These are phyloP conservation scores for Anas bernieri DNA, from an alignment of 2,797 vertebrate species.

Conservation along the genomic window DNA sequence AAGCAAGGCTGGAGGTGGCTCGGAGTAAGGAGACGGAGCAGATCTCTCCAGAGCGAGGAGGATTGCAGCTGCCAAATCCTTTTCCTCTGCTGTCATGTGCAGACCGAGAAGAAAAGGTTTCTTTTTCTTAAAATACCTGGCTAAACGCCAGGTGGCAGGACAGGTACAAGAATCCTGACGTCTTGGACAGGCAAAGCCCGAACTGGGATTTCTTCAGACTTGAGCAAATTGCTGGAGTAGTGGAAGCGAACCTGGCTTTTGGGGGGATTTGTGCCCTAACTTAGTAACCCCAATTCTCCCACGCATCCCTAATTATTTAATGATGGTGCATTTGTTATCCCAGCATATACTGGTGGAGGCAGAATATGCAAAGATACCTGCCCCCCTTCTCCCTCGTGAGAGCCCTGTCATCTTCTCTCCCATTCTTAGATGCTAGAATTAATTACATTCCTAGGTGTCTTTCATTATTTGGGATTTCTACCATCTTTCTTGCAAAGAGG, in stretches of 20 bases:
- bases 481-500: background rate
- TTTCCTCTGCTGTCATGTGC: fast-evolving
- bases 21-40: background rate
- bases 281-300: too few relatives aligned
- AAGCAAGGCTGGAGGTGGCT: background rate
- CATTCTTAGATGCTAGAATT: background rate
- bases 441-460: too few relatives aligned
- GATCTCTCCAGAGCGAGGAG: background rate
- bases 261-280: background rate
- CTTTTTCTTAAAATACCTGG: background rate
- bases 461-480: background rate
- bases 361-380: fast-evolving
- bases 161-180: background rate
- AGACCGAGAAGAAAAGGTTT: background rate
- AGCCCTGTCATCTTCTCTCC: background rate
- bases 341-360: background rate
- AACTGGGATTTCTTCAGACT: background rate
- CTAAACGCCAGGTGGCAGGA: background rate
- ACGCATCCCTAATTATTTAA: fast-evolving
- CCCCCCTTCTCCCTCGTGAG: background rate
- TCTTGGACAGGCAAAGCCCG: background rate
- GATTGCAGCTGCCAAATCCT: background rate
- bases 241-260: fast-evolving
- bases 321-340: fast-evolving
- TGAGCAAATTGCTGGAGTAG: background rate